These are phyloP conservation scores for Oscheius sp. DNA, from an alignment of 2,888 invertebrate species.

Conservation along the genomic window DNA sequence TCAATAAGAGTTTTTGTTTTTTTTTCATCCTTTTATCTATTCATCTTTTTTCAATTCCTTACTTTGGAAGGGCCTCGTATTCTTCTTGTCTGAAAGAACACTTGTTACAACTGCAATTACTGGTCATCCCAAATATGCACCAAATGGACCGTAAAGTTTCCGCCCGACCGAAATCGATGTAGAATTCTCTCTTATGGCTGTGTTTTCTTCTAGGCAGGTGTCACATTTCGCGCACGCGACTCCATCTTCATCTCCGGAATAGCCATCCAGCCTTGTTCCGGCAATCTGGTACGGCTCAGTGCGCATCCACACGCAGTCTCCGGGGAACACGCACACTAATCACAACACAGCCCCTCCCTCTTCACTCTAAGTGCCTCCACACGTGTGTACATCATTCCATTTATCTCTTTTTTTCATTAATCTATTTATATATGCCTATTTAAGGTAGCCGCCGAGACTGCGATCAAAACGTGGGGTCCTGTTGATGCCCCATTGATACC, in stretches of 20 bases:
- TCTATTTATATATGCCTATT: neutral
- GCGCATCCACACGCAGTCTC: slow-evolving; percentile 9
- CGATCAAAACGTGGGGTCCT: slow-evolving; percentile 23
- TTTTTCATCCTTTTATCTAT: no score
- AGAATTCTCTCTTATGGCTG: neutral
- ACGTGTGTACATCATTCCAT: slow-evolving; percentile 7
- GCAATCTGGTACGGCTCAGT: slow-evolving; percentile 29
- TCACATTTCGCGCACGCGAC: slow-evolving; percentile 9
- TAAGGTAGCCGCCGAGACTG: slow-evolving; percentile 6
- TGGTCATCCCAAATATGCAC: slow-evolving; percentile 19
- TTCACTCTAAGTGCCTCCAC: slow-evolving; percentile 10
- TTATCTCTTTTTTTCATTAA: slow-evolving; percentile 1
- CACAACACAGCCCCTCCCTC: slow-evolving; percentile 13
- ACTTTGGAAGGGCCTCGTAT: no score
- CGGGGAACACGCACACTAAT: slow-evolving; percentile 15
- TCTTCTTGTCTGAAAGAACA: no score
- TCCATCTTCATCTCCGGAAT: slow-evolving; percentile 8
- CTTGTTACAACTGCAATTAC: slow-evolving; percentile 19
- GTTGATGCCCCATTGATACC: slow-evolving; percentile 24
- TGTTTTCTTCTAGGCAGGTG: slow-evolving; percentile 6
- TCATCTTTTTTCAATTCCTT: neutral
- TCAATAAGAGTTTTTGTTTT: slow-evolving; percentile 1
- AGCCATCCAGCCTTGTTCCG: no score
- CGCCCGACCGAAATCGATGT: slow-evolving; percentile 8
- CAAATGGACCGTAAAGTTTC: slow-evolving; percentile 26